Evolutionary conservation across 2,113 vertebrate genomes (phyloP).

Genomic region (Petroica traversi): DNA sequence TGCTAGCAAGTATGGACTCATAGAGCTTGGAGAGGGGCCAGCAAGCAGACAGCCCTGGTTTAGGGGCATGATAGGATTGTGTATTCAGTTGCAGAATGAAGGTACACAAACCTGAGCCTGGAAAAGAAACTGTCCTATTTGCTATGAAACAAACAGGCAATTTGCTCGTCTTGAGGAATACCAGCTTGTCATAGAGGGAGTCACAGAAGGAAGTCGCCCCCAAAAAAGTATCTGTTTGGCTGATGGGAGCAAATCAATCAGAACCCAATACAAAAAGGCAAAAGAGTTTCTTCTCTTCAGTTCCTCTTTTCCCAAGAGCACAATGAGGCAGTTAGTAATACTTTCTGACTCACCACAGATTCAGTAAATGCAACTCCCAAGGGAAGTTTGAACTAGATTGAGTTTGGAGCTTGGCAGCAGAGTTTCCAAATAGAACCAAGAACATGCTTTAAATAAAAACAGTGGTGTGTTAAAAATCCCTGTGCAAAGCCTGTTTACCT

Average conservation of each 20-base stretch:
- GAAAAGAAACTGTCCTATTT: not conserved
- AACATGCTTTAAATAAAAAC: slow-evolving; percentile 23
- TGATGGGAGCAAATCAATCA: not conserved
- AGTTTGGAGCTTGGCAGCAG: not conserved
- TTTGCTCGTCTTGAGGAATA: not conserved
- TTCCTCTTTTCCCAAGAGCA: not conserved
- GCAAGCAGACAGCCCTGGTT: not conserved
- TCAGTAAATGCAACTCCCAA: slow-evolving; percentile 1
- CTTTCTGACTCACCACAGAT: not conserved
- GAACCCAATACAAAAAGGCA: not conserved
- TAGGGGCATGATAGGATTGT: not conserved
- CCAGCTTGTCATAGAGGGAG: not conserved
- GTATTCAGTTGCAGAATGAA: not conserved
- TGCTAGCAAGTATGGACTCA: not conserved
- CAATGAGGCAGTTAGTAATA: not conserved
- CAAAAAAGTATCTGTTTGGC: not conserved
- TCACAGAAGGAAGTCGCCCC: not conserved
- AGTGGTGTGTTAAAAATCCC: not conserved
- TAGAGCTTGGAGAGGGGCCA: not conserved
- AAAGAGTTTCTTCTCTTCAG: not conserved
- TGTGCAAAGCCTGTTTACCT: not conserved
- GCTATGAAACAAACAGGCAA: not conserved
- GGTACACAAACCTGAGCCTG: not conserved
- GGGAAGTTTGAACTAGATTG: not conserved
- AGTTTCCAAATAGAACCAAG: not conserved